Evolutionary conservation across 2,113 vertebrate species (phyloP).

Genomic region (Vicugna pacos): DNA sequence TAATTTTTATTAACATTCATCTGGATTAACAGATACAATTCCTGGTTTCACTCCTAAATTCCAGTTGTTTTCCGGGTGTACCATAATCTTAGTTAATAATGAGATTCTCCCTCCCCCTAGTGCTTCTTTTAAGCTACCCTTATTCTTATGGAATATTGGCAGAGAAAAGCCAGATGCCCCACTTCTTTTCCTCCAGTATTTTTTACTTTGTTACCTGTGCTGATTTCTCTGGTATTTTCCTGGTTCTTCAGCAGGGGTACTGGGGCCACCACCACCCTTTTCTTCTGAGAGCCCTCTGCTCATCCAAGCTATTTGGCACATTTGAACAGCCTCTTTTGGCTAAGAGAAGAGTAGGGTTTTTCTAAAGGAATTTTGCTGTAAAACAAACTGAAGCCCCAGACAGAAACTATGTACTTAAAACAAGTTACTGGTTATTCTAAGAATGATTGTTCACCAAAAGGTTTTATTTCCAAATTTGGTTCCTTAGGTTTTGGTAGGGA

Average conservation of each 20-base stretch:
- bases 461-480: conserved; percentile 6
- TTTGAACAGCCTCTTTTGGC: not conserved
- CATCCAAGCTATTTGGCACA: not conserved
- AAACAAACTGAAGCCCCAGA: not conserved
- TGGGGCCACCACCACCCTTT: not conserved
- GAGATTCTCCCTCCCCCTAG: not conserved
- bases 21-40: not conserved
- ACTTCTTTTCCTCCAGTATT: not conserved
- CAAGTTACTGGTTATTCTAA: not conserved
- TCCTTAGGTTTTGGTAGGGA: not conserved
- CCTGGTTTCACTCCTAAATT: not conserved
- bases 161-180: not conserved
- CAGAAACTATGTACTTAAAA: conserved; percentile 19
- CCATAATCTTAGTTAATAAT: not conserved
- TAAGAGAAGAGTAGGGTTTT: conserved; percentile 6
- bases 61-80: not conserved
- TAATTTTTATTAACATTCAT: not conserved
- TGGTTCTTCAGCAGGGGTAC: not conserved
- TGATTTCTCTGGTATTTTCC: not conserved
- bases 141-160: not conserved
- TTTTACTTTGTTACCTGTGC: not conserved
- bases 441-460: not conserved
- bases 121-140: not conserved
- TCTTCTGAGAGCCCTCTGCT: not conserved
- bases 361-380: not conserved